Conservation (phyloP, 2,113 vertebrate genomes). For the Seriola aureovittata region DNA sequence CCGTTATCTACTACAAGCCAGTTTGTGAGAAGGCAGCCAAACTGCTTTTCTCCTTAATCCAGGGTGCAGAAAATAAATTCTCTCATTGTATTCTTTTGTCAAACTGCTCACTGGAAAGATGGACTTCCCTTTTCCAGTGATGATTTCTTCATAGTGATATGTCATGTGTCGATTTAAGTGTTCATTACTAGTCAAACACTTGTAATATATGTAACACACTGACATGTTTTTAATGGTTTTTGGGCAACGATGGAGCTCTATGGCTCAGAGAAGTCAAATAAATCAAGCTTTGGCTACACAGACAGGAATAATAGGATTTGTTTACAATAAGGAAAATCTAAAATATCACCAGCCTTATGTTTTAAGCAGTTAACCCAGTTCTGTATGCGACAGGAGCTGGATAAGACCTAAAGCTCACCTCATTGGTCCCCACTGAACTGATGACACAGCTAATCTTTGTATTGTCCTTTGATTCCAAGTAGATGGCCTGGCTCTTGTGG, state of each 20-base stretch:
- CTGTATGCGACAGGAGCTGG: neutral
- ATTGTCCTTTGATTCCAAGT: constrained; percentile 98
- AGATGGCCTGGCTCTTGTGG: constrained; percentile 98
- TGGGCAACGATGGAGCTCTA: too few species aligned
- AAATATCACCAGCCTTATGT: neutral
- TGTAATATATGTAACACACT: too few species aligned
- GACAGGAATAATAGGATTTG: too few species aligned
- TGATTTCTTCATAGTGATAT: neutral
- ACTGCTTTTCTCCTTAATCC: neutral
- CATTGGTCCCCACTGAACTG: constrained; percentile 97
- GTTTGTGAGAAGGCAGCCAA: neutral
- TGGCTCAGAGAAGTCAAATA: too few species aligned
- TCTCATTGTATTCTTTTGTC: neutral
- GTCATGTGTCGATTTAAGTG: too few species aligned
- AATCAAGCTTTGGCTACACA: too few species aligned
- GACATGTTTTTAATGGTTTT: too few species aligned
- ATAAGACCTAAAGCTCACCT: constrained; percentile 83
- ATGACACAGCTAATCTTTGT: constrained; percentile 99
- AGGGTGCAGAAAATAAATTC: neutral
- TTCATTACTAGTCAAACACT: too few species aligned
- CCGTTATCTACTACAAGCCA: neutral
- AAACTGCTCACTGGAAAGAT: neutral
- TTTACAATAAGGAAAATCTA: neutral
- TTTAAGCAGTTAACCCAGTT: neutral
- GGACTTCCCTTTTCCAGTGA: neutral